Conservation (phyloP, 2,888 invertebrate genomes). For the Heliconius hortense region DNA sequence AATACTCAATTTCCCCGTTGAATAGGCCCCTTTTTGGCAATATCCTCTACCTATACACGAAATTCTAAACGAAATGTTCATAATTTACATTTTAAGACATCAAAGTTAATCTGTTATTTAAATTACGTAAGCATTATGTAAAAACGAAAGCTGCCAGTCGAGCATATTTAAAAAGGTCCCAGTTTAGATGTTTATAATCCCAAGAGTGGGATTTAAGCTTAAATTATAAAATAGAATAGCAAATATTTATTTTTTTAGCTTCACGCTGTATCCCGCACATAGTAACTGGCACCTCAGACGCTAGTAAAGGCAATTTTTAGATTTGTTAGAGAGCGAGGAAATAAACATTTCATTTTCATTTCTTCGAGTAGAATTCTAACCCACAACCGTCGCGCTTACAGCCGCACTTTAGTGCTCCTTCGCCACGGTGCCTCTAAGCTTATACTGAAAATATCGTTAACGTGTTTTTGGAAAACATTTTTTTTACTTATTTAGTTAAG, state of each 20-base stretch:
- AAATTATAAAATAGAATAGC: not conserved
- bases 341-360: no score
- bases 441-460: no score
- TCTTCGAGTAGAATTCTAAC: no score
- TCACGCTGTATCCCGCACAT: no score
- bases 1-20: constrained; percentile 26
- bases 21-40: constrained; percentile 1
- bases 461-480: no score
- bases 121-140: constrained; percentile 2
- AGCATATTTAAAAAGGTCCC: not conserved
- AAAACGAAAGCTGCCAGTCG: constrained; percentile 7
- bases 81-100: constrained; percentile 6
- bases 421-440: no score
- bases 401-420: rapidly evolving
- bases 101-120: constrained; percentile 16
- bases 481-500: no score
- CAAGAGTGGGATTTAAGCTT: not conserved
- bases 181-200: no score
- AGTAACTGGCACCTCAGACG: no score
- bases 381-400: no score
- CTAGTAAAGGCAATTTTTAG: no score
- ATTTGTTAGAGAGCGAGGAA: no score
- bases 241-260: not conserved
- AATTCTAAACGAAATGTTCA: not conserved
- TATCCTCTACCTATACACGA: not conserved